phyloP scores from a whole-genome alignment of 2,888 invertebrate species.

The Diadromus collaris region DNA sequence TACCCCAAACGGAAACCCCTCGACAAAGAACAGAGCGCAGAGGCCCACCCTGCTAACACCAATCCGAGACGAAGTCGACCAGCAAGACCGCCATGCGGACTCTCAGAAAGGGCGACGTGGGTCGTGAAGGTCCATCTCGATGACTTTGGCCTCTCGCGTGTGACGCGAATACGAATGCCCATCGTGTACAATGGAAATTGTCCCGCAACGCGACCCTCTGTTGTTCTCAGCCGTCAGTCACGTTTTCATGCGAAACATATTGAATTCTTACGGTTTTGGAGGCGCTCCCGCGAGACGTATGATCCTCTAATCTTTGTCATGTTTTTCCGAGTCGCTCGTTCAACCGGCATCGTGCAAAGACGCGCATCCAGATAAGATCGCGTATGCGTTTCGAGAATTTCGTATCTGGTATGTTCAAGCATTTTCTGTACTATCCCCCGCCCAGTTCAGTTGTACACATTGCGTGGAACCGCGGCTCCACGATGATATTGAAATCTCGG shows the following conservation, averaged over 20 bases:
- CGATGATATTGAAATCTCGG: slow-evolving; percentile 61
- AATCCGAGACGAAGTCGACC: slow-evolving; percentile 39
- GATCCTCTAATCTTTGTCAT: slow-evolving; percentile 22
- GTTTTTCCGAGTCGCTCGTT: not conserved
- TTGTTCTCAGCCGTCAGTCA: slow-evolving; percentile 53
- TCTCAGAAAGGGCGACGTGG: slow-evolving; percentile 44
- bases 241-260: slow-evolving; percentile 64
- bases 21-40: slow-evolving; percentile 36
- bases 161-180: slow-evolving; percentile 74
- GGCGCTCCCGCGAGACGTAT: slow-evolving; percentile 21
- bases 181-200: slow-evolving; percentile 76
- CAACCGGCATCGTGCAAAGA: slow-evolving; percentile 13
- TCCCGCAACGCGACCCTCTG: slow-evolving; percentile 57
- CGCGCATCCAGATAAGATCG: slow-evolving; percentile 7
- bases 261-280: slow-evolving; percentile 69
- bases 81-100: slow-evolving; percentile 23
- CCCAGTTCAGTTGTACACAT: slow-evolving; percentile 31
- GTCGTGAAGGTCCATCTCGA: slow-evolving; percentile 51
- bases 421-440: slow-evolving; percentile 24
- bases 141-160: slow-evolving; percentile 63
- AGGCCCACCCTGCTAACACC: slow-evolving; percentile 35
- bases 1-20: slow-evolving; percentile 44
- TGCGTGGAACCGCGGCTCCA: slow-evolving; percentile 33
- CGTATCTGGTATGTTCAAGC: slow-evolving; percentile 29
- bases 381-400: slow-evolving; percentile 38